Evolutionary conservation across 2,797 vertebrate species (phyloP).

Genomic region (Takifugu ocellatus): DNA sequence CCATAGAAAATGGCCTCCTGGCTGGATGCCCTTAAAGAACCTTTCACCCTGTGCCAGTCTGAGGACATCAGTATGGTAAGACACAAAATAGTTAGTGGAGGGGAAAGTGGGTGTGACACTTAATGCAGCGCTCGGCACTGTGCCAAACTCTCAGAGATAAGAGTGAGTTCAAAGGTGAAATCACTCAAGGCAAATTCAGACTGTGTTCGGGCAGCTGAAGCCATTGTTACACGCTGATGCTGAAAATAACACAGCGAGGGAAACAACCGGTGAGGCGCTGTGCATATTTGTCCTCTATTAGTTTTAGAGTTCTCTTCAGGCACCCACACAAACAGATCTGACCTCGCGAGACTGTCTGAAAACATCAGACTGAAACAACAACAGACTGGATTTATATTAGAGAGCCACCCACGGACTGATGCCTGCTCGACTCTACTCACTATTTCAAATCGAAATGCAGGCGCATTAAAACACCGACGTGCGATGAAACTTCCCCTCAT

Average conservation of each 20-base stretch:
- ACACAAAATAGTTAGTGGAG: constrained; percentile 28
- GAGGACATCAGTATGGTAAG: constrained; percentile 29
- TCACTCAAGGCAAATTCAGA: constrained; percentile 20
- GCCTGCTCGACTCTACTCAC: neutral
- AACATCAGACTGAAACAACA: constrained; percentile 46
- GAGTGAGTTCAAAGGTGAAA: constrained; percentile 28
- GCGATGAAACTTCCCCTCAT: neutral
- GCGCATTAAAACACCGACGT: too few relatives aligned
- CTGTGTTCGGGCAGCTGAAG: constrained; percentile 13
- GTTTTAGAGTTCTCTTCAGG: constrained; percentile 20
- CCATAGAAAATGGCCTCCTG: constrained; percentile 8
- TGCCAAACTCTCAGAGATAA: constrained; percentile 26
- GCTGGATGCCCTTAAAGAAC: constrained; percentile 25
- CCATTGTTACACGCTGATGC: constrained; percentile 6
- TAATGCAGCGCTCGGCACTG: constrained; percentile 26
- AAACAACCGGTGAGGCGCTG: constrained; percentile 33
- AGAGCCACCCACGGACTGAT: constrained; percentile 37
- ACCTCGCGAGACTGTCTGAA: constrained; percentile 49
- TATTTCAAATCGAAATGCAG: too few relatives aligned
- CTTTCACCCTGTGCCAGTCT: constrained; percentile 25
- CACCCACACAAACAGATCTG: constrained; percentile 26
- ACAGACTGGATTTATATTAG: constrained; percentile 15
- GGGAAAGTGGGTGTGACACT: constrained; percentile 2
- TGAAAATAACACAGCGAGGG: constrained; percentile 34
- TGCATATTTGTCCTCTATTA: constrained; percentile 9